Evolutionary conservation across 2,888 invertebrate genomes (phyloP), one percentile per base, ranked within the genome.

Genomic region (Brassicogethes aeneus): DNA sequence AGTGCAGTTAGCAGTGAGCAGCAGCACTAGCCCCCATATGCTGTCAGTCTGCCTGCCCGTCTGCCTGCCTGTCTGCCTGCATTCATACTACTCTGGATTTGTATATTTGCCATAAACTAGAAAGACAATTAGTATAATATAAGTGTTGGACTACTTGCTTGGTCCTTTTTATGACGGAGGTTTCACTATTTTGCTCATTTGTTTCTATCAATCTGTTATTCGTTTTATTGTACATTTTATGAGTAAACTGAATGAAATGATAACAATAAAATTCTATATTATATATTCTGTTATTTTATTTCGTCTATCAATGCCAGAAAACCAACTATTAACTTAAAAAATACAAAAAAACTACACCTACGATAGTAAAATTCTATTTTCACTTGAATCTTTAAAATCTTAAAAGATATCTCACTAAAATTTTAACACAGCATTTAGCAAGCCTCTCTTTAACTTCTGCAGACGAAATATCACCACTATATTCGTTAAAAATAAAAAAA

Each of bases 231-330:
- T 66, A 66, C 63, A 68, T 66, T 67, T 67, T 67, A 67, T 65
- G 66, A 68, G 65, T 68, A 68, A 60, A 66, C 64, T 64, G 59
- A 64, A 64, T 65, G 63, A 54, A 64, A 65, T 64, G 64, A 64
- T 65, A 66, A 65, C 61, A 66, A 66, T 67, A 67, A 67, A 67
- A 65, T 65, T 68, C 66, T 68, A 68, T 67, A 68, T 68, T 68
- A 64, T 66, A 65, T 66, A 68, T 65, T 50, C 51, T 52, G 51
- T 44, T 54, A 51, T 56, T 59, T 57, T 48, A 39, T 43, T 46
- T 45, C n/a, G n/a, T n/a, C n/a, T n/a, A n/a, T n/a, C n/a, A n/a
- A n/a, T n/a, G n/a, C n/a, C n/a, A n/a, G n/a, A n/a, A n/a, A n/a
- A n/a, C n/a, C n/a, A n/a, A n/a, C n/a, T n/a, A n/a, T n/a, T n/a